These are phyloP conservation scores for Lithobius niger DNA, from an alignment of 1,140 invertebrate genomes.

Conservation along the genomic window DNA sequence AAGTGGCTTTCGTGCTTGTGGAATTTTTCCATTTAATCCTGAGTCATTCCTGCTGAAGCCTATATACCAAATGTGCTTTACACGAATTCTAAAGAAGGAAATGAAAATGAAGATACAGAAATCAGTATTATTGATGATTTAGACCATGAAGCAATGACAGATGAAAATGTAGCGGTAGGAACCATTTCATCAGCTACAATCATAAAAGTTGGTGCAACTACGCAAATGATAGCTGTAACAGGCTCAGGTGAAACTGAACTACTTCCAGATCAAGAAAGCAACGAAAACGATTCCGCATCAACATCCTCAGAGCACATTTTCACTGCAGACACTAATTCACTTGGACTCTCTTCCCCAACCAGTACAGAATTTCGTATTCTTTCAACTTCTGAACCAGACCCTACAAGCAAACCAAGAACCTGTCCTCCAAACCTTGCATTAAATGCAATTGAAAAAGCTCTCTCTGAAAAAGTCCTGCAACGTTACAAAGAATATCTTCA, in stretches of 20 bases:
- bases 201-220: too few relatives aligned
- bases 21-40: constrained; percentile 22
- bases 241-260: too few relatives aligned
- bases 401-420: background rate
- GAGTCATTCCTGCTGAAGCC: constrained; percentile 23
- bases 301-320: background rate
- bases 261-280: background rate
- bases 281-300: background rate
- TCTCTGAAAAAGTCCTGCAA: background rate
- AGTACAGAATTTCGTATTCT: background rate
- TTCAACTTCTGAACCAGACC: background rate
- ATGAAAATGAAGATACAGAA: background rate
- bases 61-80: constrained; percentile 21
- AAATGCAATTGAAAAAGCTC: background rate
- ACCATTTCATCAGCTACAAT: background rate
- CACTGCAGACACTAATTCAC: background rate
- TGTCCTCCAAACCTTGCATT: background rate
- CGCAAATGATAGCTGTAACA: too few relatives aligned
- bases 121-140: background rate
- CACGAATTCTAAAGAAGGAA: background rate
- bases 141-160: background rate
- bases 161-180: background rate
- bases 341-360: background rate
- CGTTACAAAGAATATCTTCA: background rate
- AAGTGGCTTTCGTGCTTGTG: constrained; percentile 24